These are phyloP conservation scores for Athripsodes cinereus DNA, from an alignment of 2,888 invertebrate genomes.

Conservation along the genomic window DNA sequence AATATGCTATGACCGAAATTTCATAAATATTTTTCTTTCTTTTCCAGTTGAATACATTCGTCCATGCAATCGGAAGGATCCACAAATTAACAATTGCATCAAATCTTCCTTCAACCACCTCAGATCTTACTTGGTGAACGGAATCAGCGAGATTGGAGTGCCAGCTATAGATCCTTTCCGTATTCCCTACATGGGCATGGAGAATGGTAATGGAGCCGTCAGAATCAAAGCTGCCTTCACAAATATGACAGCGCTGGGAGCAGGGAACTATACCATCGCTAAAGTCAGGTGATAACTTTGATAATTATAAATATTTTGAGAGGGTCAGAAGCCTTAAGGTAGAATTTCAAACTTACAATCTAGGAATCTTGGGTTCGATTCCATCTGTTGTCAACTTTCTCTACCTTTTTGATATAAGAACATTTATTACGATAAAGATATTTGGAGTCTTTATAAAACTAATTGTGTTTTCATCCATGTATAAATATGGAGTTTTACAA, in stretches of 20 bases:
- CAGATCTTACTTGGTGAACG: constrained; percentile 61
- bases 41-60: constrained; percentile 66
- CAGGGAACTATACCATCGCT: constrained; percentile 66
- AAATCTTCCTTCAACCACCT: constrained; percentile 66
- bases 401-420: no score
- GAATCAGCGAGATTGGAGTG: constrained; percentile 64
- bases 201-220: constrained; percentile 72
- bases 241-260: constrained; percentile 70
- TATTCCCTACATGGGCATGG: constrained; percentile 67
- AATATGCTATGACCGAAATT: no score
- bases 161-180: constrained; percentile 69
- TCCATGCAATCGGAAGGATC: constrained; percentile 63
- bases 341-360: no score
- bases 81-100: constrained; percentile 60
- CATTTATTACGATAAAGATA: no score
- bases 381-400: no score
- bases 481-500: no score
- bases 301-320: no score
- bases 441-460: no score
- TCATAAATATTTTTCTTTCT: neutral
- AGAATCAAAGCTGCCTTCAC: constrained; percentile 66
- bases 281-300: constrained; percentile 58
- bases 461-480: no score
- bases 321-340: no score
- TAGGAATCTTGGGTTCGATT: no score